Conservation (phyloP, 2,797 vertebrate genomes). For the Tragopan temminckii region DNA sequence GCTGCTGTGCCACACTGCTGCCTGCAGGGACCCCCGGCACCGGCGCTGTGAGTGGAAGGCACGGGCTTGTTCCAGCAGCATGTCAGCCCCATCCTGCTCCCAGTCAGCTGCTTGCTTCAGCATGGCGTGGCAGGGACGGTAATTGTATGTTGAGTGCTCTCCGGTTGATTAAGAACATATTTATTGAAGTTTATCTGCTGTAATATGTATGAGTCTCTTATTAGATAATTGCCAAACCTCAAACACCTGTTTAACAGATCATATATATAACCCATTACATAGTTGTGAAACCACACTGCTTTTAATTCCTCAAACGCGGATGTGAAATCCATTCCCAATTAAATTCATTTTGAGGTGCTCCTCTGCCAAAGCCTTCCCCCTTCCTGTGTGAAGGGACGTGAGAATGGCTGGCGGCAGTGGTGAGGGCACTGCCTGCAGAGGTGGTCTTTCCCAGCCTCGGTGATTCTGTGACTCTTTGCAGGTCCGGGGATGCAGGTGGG, state of each 20-base stretch:
- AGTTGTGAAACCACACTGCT: conserved; percentile 70
- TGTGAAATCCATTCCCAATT: conserved; percentile 63
- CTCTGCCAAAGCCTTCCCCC: background rate
- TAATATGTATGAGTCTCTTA: conserved; percentile 77
- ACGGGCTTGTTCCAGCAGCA: background rate
- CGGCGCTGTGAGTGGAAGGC: background rate
- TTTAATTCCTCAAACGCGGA: conserved; percentile 55
- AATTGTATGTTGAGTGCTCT: conserved; percentile 75
- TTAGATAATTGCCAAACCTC: conserved; percentile 78
- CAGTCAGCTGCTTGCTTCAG: conserved; percentile 50
- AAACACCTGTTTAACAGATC: conserved; percentile 77
- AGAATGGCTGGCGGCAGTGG: accelerated
- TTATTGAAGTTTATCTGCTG: conserved; percentile 77
- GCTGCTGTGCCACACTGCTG: background rate
- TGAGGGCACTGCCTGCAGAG: background rate
- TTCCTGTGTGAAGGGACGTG: background rate
- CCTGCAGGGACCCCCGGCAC: accelerated
- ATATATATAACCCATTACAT: conserved; percentile 71
- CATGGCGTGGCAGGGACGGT: conserved; percentile 62
- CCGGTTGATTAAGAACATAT: conserved; percentile 75
- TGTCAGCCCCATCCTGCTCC: background rate
- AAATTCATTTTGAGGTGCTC: conserved; percentile 51
- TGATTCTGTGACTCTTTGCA: too few species aligned
- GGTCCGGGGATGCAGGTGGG: too few species aligned
- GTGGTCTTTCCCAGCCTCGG: background rate